phyloP scores from a whole-genome alignment of 2,113 vertebrate genomes.

The Bos taurus region DNA sequence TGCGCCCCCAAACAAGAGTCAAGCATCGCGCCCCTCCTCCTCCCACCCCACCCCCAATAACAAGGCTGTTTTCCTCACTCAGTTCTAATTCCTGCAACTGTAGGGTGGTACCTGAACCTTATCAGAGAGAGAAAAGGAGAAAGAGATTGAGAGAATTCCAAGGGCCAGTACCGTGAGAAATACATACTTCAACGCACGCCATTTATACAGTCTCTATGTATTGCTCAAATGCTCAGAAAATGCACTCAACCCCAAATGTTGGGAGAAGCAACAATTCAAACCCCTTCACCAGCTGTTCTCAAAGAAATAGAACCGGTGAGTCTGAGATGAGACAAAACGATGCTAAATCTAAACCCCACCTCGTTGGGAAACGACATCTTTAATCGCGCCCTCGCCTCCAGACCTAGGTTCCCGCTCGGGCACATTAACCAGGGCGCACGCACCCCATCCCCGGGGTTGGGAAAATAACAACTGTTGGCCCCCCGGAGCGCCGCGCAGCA shows the following conservation, averaged over 20 bases:
- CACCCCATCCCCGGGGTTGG: conserved; percentile 34
- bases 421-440: conserved; percentile 40
- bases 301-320: conserved; percentile 46
- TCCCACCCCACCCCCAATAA: background rate
- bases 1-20: background rate
- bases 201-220: conserved; percentile 53
- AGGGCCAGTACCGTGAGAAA: conserved; percentile 49
- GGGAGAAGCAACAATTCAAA: conserved; percentile 54
- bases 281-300: conserved; percentile 65
- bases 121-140: background rate
- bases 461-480: conserved; percentile 62
- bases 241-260: conserved; percentile 53
- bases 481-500: conserved; percentile 55
- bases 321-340: conserved; percentile 23
- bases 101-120: conserved; percentile 55
- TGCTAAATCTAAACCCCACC: conserved; percentile 54
- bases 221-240: conserved; percentile 63
- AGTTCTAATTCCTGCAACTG: conserved; percentile 43
- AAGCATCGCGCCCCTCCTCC: background rate
- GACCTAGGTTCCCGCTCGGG: conserved; percentile 51
- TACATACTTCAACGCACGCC: conserved; percentile 55
- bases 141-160: background rate
- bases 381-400: conserved; percentile 58
- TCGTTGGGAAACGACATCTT: conserved; percentile 65
- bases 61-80: conserved; percentile 42